Evolutionary conservation across 2,797 vertebrate species (phyloP).

Genomic region (Sebastes matsubarae): DNA sequence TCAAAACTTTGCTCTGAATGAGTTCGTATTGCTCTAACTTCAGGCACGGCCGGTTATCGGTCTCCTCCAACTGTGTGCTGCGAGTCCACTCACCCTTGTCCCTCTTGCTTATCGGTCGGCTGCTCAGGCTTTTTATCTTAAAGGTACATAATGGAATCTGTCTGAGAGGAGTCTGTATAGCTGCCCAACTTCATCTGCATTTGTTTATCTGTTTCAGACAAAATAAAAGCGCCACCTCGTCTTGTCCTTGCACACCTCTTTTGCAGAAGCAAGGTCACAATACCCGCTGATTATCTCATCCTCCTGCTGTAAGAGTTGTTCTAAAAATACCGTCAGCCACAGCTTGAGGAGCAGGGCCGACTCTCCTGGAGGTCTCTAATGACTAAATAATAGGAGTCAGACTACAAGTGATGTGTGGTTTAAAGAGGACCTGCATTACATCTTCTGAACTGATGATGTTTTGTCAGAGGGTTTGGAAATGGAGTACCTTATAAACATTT

Average conservation of each 20-base stretch:
- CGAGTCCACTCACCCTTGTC: constrained; percentile 15
- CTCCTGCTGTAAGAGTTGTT: constrained; percentile 2
- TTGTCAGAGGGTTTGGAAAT: constrained; percentile 45
- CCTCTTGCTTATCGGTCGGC: constrained; percentile 25
- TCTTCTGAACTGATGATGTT: constrained; percentile 27
- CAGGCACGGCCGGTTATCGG: not conserved
- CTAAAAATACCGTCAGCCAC: constrained; percentile 52
- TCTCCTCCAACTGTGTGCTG: not conserved
- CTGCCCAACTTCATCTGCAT: constrained; percentile 1
- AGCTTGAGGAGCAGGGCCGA: constrained; percentile 28
- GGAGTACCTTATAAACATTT: constrained; percentile 30
- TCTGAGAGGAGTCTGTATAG: constrained; percentile 3
- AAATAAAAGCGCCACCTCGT: constrained; percentile 6
- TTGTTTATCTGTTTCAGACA: constrained; percentile 37
- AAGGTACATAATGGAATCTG: constrained; percentile 25
- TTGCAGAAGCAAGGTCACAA: constrained; percentile 42
- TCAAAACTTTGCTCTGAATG: constrained; percentile 3
- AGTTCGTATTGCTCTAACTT: not conserved
- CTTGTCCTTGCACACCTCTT: constrained; percentile 14
- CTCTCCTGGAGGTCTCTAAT: constrained; percentile 63
- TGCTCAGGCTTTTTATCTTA: constrained; percentile 35
- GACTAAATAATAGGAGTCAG: constrained; percentile 59
- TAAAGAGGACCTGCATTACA: constrained; percentile 37
- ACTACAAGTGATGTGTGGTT: constrained; percentile 39
- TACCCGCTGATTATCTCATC: constrained; percentile 43